Conservation (phyloP, 2,888 invertebrate species). For the Cataglyphis livida region DNA sequence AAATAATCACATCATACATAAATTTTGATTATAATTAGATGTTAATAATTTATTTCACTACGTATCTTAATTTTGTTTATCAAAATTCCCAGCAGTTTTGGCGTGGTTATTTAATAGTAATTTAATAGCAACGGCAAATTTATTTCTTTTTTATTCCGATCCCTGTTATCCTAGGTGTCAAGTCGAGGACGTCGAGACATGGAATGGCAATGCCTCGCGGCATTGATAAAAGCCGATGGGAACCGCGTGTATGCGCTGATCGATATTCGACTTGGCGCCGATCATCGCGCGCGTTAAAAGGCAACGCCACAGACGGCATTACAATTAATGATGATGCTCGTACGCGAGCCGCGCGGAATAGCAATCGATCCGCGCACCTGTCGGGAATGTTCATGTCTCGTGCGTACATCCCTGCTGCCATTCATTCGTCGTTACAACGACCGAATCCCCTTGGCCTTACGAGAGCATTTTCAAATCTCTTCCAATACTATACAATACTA, state of each 20-base stretch:
- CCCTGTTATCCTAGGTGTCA: not conserved
- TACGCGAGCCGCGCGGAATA: constrained; percentile 77
- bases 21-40: not conserved
- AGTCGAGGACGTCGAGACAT: not conserved
- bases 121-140: not conserved
- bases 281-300: constrained; percentile 79
- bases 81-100: not conserved
- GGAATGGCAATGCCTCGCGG: constrained; percentile 11
- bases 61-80: not conserved
- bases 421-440: constrained; percentile 38
- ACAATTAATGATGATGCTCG: constrained; percentile 80
- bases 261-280: constrained; percentile 77
- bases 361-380: constrained; percentile 81
- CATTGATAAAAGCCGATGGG: constrained; percentile 43
- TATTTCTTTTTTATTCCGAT: not conserved
- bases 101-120: not conserved
- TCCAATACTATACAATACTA: not conserved
- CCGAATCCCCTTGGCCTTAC: not conserved
- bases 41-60: not conserved
- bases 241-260: constrained; percentile 67
- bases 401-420: constrained; percentile 65
- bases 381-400: constrained; percentile 79
- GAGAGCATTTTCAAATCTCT: not conserved
- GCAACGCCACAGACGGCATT: constrained; percentile 77
- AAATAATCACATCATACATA: not conserved